A percentile compares a stretch with the other conserved stretches of the same genome.
Evolutionary conservation across 2,113 vertebrate genomes (phyloP).

Genomic region (Melanerpes aurifrons): DNA sequence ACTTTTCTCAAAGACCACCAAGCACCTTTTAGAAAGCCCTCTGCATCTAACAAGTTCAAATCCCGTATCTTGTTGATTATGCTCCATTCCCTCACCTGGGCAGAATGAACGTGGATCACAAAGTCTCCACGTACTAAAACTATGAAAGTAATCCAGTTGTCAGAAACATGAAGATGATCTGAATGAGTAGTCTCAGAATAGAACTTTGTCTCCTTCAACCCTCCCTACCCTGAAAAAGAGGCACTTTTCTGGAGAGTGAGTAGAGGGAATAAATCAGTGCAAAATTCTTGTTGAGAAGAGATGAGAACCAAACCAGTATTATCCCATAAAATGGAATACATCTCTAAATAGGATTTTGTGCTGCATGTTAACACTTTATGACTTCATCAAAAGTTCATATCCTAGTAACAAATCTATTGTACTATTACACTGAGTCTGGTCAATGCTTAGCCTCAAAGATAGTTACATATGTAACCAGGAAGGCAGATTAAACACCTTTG

Average conservation of each 20-base stretch:
- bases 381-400: background rate
- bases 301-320: fast-evolving
- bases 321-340: background rate
- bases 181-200: background rate
- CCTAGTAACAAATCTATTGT: background rate
- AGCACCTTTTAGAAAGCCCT: background rate
- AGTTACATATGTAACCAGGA: background rate
- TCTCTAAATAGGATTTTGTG: background rate
- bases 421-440: background rate
- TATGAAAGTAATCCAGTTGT: background rate
- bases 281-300: background rate
- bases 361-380: background rate
- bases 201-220: background rate
- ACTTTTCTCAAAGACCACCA: background rate
- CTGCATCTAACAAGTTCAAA: background rate
- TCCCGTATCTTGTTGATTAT: background rate
- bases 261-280: background rate
- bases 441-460: background rate
- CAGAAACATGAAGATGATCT: background rate
- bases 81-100: background rate
- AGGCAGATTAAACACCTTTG: background rate
- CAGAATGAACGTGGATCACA: background rate
- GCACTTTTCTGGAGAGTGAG: background rate
- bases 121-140: background rate
- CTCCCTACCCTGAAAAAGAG: background rate